These are phyloP conservation scores for Isurus oxyrinchus DNA, from an alignment of 2,113 vertebrate species.

Conservation along the genomic window DNA sequence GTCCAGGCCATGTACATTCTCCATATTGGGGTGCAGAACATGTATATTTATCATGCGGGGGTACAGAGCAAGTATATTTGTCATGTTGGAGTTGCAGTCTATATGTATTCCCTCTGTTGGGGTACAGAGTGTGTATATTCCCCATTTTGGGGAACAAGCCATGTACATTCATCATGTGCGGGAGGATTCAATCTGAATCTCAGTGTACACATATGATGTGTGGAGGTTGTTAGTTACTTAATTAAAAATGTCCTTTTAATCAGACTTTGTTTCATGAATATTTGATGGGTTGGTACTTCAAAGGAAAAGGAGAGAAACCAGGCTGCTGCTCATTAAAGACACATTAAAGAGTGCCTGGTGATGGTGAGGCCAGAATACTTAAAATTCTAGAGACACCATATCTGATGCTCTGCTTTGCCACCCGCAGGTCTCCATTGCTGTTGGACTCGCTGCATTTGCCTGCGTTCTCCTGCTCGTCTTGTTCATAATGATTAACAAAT, in stretches of 20 bases:
- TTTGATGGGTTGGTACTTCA: conserved; percentile 24
- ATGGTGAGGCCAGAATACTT: not conserved
- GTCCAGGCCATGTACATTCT: too few species aligned
- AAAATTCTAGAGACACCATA: not conserved
- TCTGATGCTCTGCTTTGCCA: conserved; percentile 33
- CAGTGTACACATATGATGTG: not conserved
- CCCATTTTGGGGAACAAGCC: not conserved
- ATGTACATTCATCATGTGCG: not conserved
- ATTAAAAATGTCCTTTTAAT: conserved; percentile 11
- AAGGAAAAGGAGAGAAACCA: not conserved
- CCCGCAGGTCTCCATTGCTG: conserved; percentile 84
- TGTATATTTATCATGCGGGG: not conserved
- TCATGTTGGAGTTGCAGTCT: not conserved
- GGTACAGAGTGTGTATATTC: not conserved
- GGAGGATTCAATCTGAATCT: not conserved
- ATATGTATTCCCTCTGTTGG: not conserved
- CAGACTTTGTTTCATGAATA: conserved; percentile 28
- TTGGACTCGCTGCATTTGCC: conserved; percentile 87
- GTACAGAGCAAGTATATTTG: not conserved
- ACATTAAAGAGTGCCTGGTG: conserved; percentile 5
- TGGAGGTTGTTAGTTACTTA: not conserved
- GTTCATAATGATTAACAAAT: conserved; percentile 98
- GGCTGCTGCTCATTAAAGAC: conserved; percentile 22
- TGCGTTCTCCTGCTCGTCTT: conserved; percentile 89
- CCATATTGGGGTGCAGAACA: not conserved